These are phyloP conservation scores for Geococcyx californianus DNA, from an alignment of 2,113 vertebrate genomes.

Conservation along the genomic window DNA sequence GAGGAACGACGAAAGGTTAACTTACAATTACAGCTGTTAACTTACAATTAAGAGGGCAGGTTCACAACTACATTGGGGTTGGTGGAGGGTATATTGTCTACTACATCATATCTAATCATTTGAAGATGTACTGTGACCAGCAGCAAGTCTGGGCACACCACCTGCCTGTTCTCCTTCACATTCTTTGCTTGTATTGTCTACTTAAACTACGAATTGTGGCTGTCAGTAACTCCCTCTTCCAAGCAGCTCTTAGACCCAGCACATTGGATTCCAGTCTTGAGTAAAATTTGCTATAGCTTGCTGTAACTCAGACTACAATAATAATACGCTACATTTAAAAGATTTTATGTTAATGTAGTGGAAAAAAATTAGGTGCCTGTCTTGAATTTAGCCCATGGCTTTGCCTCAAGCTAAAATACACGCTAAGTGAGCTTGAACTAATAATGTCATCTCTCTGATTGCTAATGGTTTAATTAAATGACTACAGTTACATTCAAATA, in stretches of 20 bases:
- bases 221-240: not conserved
- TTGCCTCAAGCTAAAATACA: constrained; percentile 44
- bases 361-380: not conserved
- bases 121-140: not conserved
- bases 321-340: not conserved
- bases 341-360: constrained; percentile 9
- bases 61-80: not conserved
- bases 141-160: not conserved
- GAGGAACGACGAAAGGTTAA: not conserved
- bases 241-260: not conserved
- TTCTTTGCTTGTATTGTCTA: not conserved
- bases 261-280: not conserved
- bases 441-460: constrained; percentile 52
- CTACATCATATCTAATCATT: not conserved
- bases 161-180: not conserved
- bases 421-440: constrained; percentile 20
- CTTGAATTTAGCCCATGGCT: constrained; percentile 36
- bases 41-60: not conserved
- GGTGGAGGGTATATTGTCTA: not conserved
- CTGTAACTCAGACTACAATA: not conserved
- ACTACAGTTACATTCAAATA: constrained; percentile 56
- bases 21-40: not conserved
- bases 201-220: not conserved
- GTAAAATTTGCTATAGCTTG: not conserved
- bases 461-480: constrained; percentile 67